Conservation (phyloP, 2,113 vertebrate species). For the Malurus elegans region DNA sequence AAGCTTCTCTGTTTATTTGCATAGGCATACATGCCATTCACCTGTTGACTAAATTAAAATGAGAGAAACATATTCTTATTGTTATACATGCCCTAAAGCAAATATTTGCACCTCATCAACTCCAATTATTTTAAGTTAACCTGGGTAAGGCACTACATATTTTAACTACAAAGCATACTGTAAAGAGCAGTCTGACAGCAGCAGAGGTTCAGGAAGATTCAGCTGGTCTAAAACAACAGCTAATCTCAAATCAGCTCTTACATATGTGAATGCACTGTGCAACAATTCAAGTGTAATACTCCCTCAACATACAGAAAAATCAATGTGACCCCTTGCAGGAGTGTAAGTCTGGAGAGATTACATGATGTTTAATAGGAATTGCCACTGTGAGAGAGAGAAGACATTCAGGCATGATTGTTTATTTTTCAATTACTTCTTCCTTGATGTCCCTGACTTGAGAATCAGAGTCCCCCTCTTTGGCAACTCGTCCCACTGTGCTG, state of each 20-base stretch:
- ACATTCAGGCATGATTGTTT: neutral
- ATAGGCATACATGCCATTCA: neutral
- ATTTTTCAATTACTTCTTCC: constrained; percentile 7
- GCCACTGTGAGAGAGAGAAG: neutral
- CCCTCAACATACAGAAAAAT: constrained; percentile 23
- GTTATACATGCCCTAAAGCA: neutral
- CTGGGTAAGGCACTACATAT: neutral
- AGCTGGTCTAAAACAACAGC: neutral
- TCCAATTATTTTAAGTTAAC: neutral
- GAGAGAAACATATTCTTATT: neutral
- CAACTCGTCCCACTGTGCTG: neutral
- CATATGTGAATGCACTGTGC: neutral
- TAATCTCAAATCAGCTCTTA: neutral
- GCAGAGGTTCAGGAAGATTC: neutral
- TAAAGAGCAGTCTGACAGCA: neutral
- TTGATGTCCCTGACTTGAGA: neutral
- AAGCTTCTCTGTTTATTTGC: neutral
- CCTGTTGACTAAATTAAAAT: constrained; percentile 38
- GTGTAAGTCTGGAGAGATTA: neutral
- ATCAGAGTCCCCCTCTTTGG: neutral
- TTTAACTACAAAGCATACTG: neutral
- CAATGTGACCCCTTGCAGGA: neutral
- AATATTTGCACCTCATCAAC: neutral
- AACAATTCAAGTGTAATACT: neutral
- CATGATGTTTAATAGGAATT: neutral